Percentiles rank a stretch among this genome's conserved stretches.
phyloP scores from a whole-genome alignment of 2,888 invertebrate genomes.

The Sphecodes monilicornis region DNA sequence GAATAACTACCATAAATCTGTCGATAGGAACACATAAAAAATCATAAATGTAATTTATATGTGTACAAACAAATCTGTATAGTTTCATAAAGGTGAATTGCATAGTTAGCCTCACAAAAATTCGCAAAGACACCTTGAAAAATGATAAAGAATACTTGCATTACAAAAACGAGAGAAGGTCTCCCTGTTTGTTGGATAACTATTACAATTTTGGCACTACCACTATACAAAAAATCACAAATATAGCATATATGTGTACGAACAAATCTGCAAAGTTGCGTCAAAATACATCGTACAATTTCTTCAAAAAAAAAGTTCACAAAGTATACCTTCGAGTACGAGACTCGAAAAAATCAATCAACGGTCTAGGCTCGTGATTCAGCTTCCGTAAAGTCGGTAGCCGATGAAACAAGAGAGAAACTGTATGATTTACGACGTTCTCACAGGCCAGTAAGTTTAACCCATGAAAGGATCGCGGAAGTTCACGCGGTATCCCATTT shows the following conservation, averaged over 20 bases:
- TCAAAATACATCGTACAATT: not conserved
- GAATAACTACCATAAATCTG: too few species aligned
- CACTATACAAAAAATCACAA: not conserved
- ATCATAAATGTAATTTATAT: not conserved
- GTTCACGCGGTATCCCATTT: constrained; percentile 61
- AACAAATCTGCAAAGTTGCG: not conserved
- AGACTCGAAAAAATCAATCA: not conserved
- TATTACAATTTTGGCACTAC: not conserved
- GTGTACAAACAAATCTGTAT: too few species aligned
- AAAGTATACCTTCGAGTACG: not conserved
- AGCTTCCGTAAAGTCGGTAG: not conserved
- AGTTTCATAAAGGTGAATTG: too few species aligned
- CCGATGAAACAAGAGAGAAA: not conserved
- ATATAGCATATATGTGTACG: not conserved
- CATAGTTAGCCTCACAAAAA: too few species aligned
- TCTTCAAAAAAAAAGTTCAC: not conserved
- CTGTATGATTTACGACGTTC: constrained; percentile 7
- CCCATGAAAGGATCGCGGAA: constrained; percentile 68
- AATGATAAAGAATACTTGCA: too few species aligned
- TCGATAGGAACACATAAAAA: not conserved
- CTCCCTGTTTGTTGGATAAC: not conserved
- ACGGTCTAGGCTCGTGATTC: not conserved
- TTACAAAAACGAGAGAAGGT: not conserved
- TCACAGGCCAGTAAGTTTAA: constrained; percentile 1
- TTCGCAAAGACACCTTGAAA: too few species aligned